phyloP scores from a whole-genome alignment of 2,797 vertebrate species.

The Gadopsis marmoratus region DNA sequence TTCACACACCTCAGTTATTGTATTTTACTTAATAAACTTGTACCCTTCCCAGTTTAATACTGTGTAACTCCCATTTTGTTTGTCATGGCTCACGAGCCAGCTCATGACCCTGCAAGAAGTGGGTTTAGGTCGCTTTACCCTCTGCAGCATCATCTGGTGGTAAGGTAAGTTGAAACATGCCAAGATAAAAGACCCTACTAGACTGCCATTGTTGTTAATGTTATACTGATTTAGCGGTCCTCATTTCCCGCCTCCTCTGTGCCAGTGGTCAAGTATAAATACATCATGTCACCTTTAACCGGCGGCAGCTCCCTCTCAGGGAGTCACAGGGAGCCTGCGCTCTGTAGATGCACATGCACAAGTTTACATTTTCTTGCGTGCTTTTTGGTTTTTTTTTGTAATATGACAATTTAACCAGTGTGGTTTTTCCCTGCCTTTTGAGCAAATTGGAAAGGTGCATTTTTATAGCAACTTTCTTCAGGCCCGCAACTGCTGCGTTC shows the following conservation, averaged over 20 bases:
- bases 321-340: conserved; percentile 70
- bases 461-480: conserved; percentile 31
- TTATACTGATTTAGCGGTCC: conserved; percentile 36
- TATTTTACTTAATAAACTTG: too few relatives aligned
- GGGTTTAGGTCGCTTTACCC: background rate
- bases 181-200: background rate
- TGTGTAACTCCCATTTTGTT: too few relatives aligned
- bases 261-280: conserved; percentile 87
- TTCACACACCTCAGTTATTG: too few relatives aligned
- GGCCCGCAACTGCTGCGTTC: conserved; percentile 67
- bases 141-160: background rate
- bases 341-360: conserved; percentile 49
- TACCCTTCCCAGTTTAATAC: too few relatives aligned
- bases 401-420: conserved; percentile 17
- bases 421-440: background rate
- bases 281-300: conserved; percentile 84
- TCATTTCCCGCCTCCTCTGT: conserved; percentile 78
- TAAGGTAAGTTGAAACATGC: background rate
- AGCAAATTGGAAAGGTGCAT: conserved; percentile 11
- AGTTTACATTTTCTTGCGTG: conserved; percentile 18
- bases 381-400: background rate
- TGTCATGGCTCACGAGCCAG: too few relatives aligned
- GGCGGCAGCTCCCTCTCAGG: conserved; percentile 77
- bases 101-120: background rate
- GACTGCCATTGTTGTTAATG: conserved; percentile 6